These are phyloP conservation scores for Drymodes brunneopygia DNA, from an alignment of 2,113 vertebrate species.

Conservation along the genomic window DNA sequence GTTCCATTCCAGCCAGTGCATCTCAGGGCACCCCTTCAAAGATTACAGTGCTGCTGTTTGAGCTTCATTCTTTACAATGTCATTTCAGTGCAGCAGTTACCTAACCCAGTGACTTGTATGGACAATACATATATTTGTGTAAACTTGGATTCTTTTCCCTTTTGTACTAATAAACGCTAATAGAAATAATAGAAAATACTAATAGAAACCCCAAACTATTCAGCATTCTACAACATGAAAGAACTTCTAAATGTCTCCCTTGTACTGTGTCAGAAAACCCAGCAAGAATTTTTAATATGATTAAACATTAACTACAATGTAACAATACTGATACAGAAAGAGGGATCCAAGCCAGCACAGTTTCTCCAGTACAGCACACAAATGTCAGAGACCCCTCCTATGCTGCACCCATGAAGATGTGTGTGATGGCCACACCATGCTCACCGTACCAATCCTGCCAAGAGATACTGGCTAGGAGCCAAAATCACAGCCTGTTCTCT, in stretches of 20 bases:
- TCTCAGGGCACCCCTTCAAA: not conserved
- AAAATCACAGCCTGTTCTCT: not conserved
- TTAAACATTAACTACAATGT: not conserved
- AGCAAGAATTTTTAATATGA: not conserved
- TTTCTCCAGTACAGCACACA: not conserved
- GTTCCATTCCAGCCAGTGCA: not conserved
- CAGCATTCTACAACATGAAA: not conserved
- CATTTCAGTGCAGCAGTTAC: not conserved
- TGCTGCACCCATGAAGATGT: not conserved
- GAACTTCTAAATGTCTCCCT: not conserved
- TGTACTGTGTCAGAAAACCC: accelerated
- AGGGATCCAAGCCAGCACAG: not conserved
- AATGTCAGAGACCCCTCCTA: not conserved
- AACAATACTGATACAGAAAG: not conserved
- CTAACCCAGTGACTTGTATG: not conserved
- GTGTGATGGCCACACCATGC: not conserved
- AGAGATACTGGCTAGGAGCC: not conserved
- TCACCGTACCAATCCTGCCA: not conserved
- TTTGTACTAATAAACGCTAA: not conserved
- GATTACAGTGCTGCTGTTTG: not conserved
- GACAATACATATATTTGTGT: not conserved
- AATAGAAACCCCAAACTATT: not conserved
- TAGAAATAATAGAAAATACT: too few species aligned
- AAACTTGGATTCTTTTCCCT: not conserved
- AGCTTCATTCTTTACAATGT: not conserved